Percentiles rank a stretch among this genome's conserved stretches.
Evolutionary conservation across 92 coral and sea anemone genomes (phyloP).

Genomic region (Zoanthus solanderi): DNA sequence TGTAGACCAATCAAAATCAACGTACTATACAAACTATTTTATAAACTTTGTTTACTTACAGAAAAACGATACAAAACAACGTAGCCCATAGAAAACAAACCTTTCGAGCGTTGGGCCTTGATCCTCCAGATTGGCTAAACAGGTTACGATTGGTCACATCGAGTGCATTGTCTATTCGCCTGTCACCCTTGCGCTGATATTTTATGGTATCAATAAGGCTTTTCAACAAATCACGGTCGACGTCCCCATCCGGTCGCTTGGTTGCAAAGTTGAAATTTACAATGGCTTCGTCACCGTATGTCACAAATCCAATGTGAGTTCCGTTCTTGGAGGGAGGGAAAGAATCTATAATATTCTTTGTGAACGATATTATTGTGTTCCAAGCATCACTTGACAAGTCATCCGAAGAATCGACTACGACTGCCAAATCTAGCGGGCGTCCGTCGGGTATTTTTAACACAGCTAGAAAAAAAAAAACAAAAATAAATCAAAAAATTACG

Average conservation of each 20-base stretch:
- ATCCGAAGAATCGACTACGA: constrained; percentile 37
- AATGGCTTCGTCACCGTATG: constrained; percentile 43
- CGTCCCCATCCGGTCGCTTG: background rate
- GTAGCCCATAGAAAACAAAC: constrained; percentile 19
- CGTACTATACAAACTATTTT: too few species aligned
- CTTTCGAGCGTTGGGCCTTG: constrained; percentile 83
- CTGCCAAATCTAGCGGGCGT: constrained; percentile 31
- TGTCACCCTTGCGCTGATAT: constrained; percentile 27
- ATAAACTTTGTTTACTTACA: too few species aligned
- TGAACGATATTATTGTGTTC: constrained; percentile 27
- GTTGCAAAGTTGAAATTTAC: constrained; percentile 21
- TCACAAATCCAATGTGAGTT: constrained; percentile 69
- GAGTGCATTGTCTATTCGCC: constrained; percentile 76
- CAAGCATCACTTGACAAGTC: constrained; percentile 13
- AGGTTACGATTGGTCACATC: constrained; percentile 67
- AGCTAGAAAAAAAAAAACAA: background rate
- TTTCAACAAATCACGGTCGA: constrained; percentile 6
- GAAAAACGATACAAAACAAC: too few species aligned
- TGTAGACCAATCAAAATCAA: too few species aligned
- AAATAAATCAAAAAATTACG: background rate
- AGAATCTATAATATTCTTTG: constrained; percentile 47
- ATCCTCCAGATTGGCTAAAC: constrained; percentile 73
- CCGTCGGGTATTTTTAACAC: background rate
- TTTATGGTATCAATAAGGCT: background rate
- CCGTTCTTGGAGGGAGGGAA: constrained; percentile 58